Evolutionary conservation across 2,113 vertebrate genomes (phyloP).

Genomic region (Trematocara variabile): DNA sequence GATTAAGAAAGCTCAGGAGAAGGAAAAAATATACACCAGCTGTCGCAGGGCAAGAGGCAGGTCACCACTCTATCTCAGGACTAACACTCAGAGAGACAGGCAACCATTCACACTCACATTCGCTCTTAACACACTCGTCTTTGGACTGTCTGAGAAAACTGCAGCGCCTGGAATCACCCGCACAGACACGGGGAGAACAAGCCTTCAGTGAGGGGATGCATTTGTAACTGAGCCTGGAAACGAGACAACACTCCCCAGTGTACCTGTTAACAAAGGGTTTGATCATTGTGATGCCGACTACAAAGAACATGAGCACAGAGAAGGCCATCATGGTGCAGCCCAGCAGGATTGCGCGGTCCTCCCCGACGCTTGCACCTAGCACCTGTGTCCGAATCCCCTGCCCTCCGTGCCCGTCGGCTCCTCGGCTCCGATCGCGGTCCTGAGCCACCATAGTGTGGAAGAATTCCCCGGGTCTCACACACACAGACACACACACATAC

Average conservation of each 20-base stretch:
- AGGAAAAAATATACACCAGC: background rate
- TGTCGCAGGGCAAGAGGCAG: background rate
- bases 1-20: background rate
- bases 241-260: background rate
- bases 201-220: background rate
- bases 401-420: background rate
- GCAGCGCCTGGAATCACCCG: background rate
- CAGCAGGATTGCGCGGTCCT: constrained; percentile 79
- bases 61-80: background rate
- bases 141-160: background rate
- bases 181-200: background rate
- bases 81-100: background rate
- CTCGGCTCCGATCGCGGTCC: constrained; percentile 36
- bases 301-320: constrained; percentile 81
- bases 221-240: background rate
- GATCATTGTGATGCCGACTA: constrained; percentile 75
- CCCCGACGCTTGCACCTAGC: constrained; percentile 72
- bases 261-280: constrained; percentile 80
- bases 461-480: constrained; percentile 58
- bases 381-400: constrained; percentile 42
- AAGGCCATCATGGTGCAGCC: constrained; percentile 81
- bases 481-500: background rate
- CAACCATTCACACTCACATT: background rate
- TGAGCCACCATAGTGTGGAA: background rate
- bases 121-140: background rate